phyloP scores from a whole-genome alignment of 2,888 invertebrate genomes.

The Netelia fuscicornis region DNA sequence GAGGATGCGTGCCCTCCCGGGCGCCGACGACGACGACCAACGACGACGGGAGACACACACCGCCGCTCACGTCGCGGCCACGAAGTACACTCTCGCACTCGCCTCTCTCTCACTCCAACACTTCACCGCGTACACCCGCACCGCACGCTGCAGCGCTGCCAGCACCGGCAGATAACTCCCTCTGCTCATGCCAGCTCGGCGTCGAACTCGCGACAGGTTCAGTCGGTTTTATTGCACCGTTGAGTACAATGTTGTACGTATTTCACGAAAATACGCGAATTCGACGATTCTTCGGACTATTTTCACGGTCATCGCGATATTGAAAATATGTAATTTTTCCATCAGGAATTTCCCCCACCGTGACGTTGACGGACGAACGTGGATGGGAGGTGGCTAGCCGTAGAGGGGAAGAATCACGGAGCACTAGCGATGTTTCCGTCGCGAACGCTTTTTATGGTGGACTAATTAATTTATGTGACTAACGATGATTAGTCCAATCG shows the following conservation, averaged over 20 bases:
- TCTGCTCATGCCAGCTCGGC: background rate
- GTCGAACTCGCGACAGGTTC: background rate
- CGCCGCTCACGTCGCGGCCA: slow-evolving; percentile 46
- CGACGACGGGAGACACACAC: slow-evolving; percentile 63
- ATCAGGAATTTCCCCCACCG: background rate
- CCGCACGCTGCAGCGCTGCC: slow-evolving; percentile 1
- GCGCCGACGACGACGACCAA: slow-evolving; percentile 65
- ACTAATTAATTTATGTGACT: background rate
- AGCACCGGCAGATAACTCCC: slow-evolving; percentile 4
- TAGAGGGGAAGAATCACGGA: background rate
- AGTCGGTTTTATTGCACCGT: background rate
- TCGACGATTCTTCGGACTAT: slow-evolving; percentile 20
- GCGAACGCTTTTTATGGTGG: background rate
- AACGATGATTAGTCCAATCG: background rate
- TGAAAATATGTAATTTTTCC: slow-evolving; percentile 46
- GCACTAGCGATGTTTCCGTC: background rate
- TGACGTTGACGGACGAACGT: background rate
- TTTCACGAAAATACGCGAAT: slow-evolving; percentile 4
- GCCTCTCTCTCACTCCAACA: background rate
- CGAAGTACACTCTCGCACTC: slow-evolving; percentile 9
- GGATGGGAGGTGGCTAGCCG: background rate
- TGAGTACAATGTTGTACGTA: slow-evolving; percentile 6
- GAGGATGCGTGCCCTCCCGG: slow-evolving; percentile 65
- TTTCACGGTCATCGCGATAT: slow-evolving; percentile 22
- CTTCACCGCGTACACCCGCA: slow-evolving; percentile 10